Evolutionary conservation across 2,797 vertebrate species (phyloP).

Genomic region (Melanotaenia trifasciata): DNA sequence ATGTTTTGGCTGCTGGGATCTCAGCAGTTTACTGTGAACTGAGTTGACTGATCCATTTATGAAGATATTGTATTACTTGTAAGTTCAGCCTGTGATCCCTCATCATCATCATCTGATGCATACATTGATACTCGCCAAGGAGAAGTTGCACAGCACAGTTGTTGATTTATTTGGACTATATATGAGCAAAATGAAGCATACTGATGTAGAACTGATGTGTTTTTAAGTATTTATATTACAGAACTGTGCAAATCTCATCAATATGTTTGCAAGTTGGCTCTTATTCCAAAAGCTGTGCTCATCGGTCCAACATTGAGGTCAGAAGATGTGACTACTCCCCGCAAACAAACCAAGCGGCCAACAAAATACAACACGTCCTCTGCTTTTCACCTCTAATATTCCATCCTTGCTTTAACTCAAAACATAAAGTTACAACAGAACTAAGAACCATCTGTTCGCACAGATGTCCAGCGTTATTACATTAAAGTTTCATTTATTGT

Average conservation of each 20-base stretch:
- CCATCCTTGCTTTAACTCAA: background rate
- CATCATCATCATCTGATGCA: conserved; percentile 1
- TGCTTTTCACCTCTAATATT: conserved; percentile 12
- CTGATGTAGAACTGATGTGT: background rate
- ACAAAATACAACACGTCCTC: background rate
- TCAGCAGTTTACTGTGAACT: conserved; percentile 7
- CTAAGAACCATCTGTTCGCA: background rate
- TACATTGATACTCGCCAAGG: conserved; percentile 8
- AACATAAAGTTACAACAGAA: conserved; percentile 7
- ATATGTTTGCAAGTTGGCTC: background rate
- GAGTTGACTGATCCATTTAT: background rate
- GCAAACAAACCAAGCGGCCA: conserved; percentile 4
- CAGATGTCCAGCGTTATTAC: background rate
- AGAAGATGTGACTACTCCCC: background rate
- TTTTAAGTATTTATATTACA: background rate
- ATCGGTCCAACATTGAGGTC: background rate
- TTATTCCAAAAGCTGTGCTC: conserved; percentile 14
- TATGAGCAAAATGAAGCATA: background rate
- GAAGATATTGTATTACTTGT: conserved; percentile 6
- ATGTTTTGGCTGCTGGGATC: conserved; percentile 7
- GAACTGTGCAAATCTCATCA: background rate
- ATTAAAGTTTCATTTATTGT: conserved; percentile 24
- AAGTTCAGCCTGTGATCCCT: conserved; percentile 11
- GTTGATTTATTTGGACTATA: background rate
- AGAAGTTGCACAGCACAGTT: background rate